Evolutionary conservation across 2,797 vertebrate genomes (phyloP), one percentile per base, ranked within the genome.

Genomic region (Microctenopoma lineatum): DNA sequence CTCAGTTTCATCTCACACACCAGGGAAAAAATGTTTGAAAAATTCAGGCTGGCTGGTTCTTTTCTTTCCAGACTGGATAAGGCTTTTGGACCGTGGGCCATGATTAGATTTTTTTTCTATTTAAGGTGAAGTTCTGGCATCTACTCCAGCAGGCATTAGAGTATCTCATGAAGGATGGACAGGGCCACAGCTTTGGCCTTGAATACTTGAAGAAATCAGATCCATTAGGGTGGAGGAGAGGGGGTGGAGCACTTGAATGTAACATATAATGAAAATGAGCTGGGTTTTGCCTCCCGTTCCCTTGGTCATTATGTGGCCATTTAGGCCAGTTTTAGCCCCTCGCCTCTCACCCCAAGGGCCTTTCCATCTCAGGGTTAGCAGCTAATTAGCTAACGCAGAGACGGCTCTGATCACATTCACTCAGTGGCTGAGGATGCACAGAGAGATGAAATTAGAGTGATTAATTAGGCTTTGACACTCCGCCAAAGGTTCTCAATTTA

Each of bases 401-500:
- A 90, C 69, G 70, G 84, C 75, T 85, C 84, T 90, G 89, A 91
- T 92, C 87, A 85, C 84, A 89, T 92, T 90, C 84, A 72, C 89
- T 92, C 90, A 76, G 84, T 87, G 87, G 81, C 72, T 75, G 74
- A 80, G 83, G 92, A 92, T 48, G 83, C 87, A 67, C 73, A 73
- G 83, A 90, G 88, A 88, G 88, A 93, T 89, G 87, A 92, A 93
- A 93, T 93, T 92, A 92, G 90, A 91, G 90, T 87, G 91, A 94
- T 94, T 93, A 93, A 93, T 94, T 92, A 93, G 84, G 84, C 87
- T 87, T 92, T 92, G 91, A 94, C 90, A 86, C 91, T 77, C 80
- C 65, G 88, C 93, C 93, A 95, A 94, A 94, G 93, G 91, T 92
- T 94, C 91, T 94, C 92, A 88, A 92, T 94, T 94, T 90, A 86